Conservation (phyloP, 2,113 vertebrate species). For the Parotia lawesii region DNA sequence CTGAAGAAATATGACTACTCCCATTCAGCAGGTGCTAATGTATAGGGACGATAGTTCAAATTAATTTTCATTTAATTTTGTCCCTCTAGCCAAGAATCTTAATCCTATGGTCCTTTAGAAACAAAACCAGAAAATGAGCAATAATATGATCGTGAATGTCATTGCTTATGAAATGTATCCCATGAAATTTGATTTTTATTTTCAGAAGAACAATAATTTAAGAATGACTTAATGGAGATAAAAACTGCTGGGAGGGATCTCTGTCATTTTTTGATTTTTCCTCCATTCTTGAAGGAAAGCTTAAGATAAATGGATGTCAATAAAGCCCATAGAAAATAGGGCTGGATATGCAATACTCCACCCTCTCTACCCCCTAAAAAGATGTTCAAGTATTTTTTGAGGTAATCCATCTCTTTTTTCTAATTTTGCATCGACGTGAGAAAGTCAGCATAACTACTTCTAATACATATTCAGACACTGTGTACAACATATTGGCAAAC, state of each 20-base stretch:
- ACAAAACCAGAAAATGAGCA: background rate
- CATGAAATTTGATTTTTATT: background rate
- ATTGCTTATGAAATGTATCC: background rate
- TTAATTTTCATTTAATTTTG: background rate
- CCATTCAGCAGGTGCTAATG: background rate
- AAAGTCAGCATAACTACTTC: background rate
- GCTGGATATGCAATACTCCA: background rate
- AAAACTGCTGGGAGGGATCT: background rate
- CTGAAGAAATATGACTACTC: background rate
- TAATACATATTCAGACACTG: background rate
- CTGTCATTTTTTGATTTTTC: background rate
- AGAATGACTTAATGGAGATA: background rate
- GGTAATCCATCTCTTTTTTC: background rate
- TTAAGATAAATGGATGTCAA: background rate
- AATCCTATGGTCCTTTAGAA: background rate
- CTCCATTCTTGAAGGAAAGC: background rate
- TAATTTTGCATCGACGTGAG: background rate
- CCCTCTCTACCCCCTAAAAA: rapidly evolving
- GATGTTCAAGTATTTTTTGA: background rate
- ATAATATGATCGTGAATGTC: background rate
- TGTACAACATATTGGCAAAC: background rate
- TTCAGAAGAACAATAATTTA: background rate
- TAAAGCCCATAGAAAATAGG: background rate
- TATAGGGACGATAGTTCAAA: background rate
- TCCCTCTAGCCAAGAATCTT: background rate